These are phyloP conservation scores for Tragelaphus imberbis DNA, from an alignment of 2,113 vertebrate species.

Conservation along the genomic window DNA sequence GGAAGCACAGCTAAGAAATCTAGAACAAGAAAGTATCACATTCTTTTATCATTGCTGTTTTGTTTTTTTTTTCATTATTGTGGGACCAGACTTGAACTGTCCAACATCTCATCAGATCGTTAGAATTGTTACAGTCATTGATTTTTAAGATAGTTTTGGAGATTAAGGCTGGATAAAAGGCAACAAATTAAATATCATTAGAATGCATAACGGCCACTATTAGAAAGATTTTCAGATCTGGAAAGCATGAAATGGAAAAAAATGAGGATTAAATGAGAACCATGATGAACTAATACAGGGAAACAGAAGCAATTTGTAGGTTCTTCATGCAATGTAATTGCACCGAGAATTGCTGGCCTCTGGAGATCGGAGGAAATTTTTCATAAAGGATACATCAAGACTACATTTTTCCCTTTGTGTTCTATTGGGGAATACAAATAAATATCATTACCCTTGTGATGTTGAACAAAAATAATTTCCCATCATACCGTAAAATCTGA, in stretches of 20 bases:
- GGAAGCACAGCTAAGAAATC: not conserved
- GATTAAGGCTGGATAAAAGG: not conserved
- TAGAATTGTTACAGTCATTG: not conserved
- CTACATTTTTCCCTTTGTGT: not conserved
- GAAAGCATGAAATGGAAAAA: constrained; percentile 10
- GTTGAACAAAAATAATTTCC: constrained; percentile 8
- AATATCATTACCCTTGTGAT: not conserved
- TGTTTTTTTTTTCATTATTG: not conserved
- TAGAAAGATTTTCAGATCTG: not conserved
- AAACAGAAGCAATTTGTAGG: not conserved
- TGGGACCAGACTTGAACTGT: not conserved
- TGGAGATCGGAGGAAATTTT: not conserved
- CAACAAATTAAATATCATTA: constrained; percentile 8
- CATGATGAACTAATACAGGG: not conserved
- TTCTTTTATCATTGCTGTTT: not conserved
- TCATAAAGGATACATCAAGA: not conserved
- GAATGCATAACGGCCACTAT: not conserved
- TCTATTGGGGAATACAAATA: not conserved
- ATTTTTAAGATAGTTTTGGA: constrained; percentile 19
- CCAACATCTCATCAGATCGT: not conserved
- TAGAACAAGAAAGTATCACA: not conserved
- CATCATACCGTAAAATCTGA: not conserved
- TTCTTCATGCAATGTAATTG: not conserved
- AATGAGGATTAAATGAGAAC: not conserved
- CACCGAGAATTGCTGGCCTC: not conserved